A percentile compares a stretch with the other conserved stretches of the same genome.
Conservation (phyloP, 2,797 vertebrate species). For the Chromobotia macracanthus region DNA sequence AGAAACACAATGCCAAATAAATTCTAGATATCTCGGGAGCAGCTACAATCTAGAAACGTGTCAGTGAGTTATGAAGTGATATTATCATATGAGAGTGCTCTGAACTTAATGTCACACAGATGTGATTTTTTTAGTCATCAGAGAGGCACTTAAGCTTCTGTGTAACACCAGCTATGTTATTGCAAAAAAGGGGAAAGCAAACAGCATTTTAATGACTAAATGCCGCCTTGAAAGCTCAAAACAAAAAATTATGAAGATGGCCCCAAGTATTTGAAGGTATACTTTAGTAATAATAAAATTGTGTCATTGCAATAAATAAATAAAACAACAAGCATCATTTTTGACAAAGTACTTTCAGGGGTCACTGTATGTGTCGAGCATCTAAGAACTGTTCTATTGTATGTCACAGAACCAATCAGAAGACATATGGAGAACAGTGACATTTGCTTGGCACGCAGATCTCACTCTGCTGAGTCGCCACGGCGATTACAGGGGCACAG, state of each 20-base stretch:
- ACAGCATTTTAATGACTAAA: background rate
- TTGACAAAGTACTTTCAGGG: too few relatives aligned
- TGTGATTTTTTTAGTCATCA: slow-evolving; percentile 4
- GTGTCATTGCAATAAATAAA: too few relatives aligned
- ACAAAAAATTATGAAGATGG: too few relatives aligned
- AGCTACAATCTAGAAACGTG: background rate
- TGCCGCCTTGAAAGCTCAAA: background rate
- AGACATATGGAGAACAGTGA: slow-evolving; percentile 37
- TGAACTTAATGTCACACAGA: background rate
- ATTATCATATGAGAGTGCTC: background rate
- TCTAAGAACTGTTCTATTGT: background rate
- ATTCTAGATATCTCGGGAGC: background rate
- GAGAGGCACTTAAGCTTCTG: slow-evolving; percentile 12
- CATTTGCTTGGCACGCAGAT: slow-evolving; percentile 43
- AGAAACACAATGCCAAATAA: background rate
- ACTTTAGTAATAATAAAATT: too few relatives aligned
- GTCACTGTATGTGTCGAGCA: too few relatives aligned
- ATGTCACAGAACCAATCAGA: slow-evolving; percentile 25
- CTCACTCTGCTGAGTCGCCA: slow-evolving; percentile 32
- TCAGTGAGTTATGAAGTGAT: background rate
- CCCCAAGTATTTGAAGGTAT: too few relatives aligned
- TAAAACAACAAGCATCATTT: too few relatives aligned
- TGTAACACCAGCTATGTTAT: background rate
- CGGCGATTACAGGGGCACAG: slow-evolving; percentile 49
- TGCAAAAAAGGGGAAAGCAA: background rate